Base-by-base conservation (phyloP, 2,888 invertebrate species). In the Nysson spinosus region DNA sequence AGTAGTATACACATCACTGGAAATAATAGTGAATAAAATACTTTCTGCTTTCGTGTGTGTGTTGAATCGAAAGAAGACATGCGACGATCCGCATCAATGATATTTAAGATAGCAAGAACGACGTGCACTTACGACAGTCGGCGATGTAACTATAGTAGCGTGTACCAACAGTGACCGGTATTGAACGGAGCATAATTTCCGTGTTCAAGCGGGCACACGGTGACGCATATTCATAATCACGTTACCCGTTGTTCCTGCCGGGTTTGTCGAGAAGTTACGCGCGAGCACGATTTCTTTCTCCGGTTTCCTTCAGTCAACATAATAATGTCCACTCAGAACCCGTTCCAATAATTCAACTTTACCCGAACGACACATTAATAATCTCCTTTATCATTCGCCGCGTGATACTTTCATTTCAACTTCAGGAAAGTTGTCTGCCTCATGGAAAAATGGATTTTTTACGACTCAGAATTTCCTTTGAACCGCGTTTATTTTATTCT, bases 111-210 rank as follows among this genome's bases (percentile, higher is more conserved):
- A 63, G 51, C 35, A 40, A 4, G 11, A 19, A 16, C 19, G 42
- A 28, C 19, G 32, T 16, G n/a, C 16, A 11, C 22, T 61, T 17
- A 37, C 22, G 46, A 35, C 26, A 42, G 28, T 30, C 40, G 51
- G 20, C 28, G 20, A 12, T 49, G 22, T 22, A 50, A 46, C 39
- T 28, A 20, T 30, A 16, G 17, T n/a, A 14, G 30, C 44, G 32
- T 32, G 32, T 35, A 34, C 35, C 12, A 14, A 12, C 35, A 22
- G 51, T 37, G 43, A 62, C 44, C 52, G 19, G 35, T 24, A 22
- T 44, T 30, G 24, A 28, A 42, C 39, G 22, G 26, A 47, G 32
- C 22, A 32, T 60, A 52, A 63, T 73, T 73, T 73, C 66, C 60
- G 57, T 58, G 44, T 73, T 65, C 32, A 19, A 14, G 28, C 19